Base-by-base conservation (phyloP, 1,140 invertebrate genomes). In the Pseudomyrmex concolor region DNA sequence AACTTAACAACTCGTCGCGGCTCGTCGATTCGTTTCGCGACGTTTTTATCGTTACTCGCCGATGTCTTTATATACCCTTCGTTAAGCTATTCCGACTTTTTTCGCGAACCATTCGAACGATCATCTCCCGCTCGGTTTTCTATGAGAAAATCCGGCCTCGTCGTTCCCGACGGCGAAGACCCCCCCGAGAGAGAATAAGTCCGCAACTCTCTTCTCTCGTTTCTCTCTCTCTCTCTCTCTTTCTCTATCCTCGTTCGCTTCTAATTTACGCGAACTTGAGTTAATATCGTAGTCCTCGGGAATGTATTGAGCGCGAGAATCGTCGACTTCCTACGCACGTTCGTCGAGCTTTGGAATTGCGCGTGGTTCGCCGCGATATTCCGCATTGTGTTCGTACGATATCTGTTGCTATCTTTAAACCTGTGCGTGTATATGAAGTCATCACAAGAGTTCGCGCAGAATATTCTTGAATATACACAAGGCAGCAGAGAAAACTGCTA, bases 61-160 rank as follows among this genome's bases (percentile, higher is more conserved):
- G 66, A 80, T 80, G 76, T 80, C 76, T 80, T 80, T 71, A 71
- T 62, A 51, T 60, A 57, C 34, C 43, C 66, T 82, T 82, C 60
- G 71, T 55, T 82, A 82, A 54, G 71, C 70, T 15, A 63, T 54
- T 82, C 17, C 70, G 70, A 82, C 45, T 82, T 64, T 82, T 50
- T 34, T 34, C 34, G 5, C 34, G 34, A 4, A 7, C 50, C 22
- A 45, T 74, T 74, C 60, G 34, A 34, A 50, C 45, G 66, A 59
- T 71, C 76, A 43, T 80, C 57, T 25, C 12, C 34, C 54, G 51
- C 8, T 9, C 17, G 17, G 15, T 74, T 64, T 74, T 45, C 73
- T 66, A 63, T 34, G 25, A 17, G 54, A 63, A 43, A 34, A 48
- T 10, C 43, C 76, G 17, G 51, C n/a, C 63, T 45, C 9, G 19